Conservation (phyloP, 2,113 vertebrate genomes). For the Neodontobutis hainanensis region DNA sequence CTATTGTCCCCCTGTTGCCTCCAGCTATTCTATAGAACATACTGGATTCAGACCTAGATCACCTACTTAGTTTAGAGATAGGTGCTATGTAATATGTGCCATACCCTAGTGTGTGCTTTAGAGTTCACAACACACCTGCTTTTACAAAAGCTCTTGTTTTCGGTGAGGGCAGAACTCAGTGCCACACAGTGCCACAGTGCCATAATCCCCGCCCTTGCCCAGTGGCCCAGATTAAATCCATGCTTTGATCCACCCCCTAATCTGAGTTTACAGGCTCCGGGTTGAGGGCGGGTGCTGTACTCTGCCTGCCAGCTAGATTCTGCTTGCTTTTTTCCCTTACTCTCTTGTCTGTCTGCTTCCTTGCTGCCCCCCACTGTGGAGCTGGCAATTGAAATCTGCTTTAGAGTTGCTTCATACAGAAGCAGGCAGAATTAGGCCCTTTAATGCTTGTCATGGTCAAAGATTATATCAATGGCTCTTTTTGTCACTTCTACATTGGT, state of each 20-base stretch:
- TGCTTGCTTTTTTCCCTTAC: slow-evolving; percentile 62
- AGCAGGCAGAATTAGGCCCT: slow-evolving; percentile 75
- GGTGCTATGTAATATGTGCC: slow-evolving; percentile 10
- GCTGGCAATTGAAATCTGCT: slow-evolving; percentile 75
- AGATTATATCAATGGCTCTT: slow-evolving; percentile 74
- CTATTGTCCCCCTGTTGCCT: slow-evolving; percentile 54
- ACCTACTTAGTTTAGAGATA: slow-evolving; percentile 45
- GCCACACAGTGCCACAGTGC: slow-evolving; percentile 70
- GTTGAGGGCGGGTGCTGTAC: slow-evolving; percentile 74
- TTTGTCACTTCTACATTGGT: slow-evolving; percentile 65
- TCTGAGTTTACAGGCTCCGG: slow-evolving; percentile 81
- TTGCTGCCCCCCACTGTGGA: slow-evolving; percentile 63
- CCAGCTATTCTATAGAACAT: slow-evolving; percentile 46
- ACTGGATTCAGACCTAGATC: slow-evolving; percentile 61
- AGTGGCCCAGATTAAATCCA: slow-evolving; percentile 82
- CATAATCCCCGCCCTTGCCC: slow-evolving; percentile 79
- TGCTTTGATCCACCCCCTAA: slow-evolving; percentile 82
- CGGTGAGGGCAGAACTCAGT: slow-evolving; percentile 68
- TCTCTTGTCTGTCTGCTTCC: slow-evolving; percentile 67
- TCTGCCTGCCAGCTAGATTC: slow-evolving; percentile 73
- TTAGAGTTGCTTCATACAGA: slow-evolving; percentile 76
- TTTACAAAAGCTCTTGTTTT: slow-evolving; percentile 37
- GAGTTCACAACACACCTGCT: not conserved
- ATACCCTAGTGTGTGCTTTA: slow-evolving; percentile 8
- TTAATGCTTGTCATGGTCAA: slow-evolving; percentile 77